Evolutionary conservation across 1,140 invertebrate species (phyloP), one percentile per base, ranked within the genome.

Genomic region (Solen grandis): DNA sequence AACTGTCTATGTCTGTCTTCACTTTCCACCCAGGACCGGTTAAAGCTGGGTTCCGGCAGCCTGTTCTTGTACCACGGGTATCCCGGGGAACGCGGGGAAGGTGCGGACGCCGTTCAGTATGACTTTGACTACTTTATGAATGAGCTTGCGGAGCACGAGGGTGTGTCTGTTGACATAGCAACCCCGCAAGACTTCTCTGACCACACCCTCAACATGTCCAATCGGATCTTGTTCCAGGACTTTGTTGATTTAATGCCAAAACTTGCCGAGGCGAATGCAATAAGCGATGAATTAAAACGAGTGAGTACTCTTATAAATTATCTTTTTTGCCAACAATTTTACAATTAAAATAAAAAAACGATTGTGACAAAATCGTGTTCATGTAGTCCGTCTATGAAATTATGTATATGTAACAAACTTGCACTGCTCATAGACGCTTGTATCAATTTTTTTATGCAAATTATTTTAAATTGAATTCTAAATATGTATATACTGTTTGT

Each of bases 231-330:
- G 14, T 93, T 94, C 75, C 93, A 94, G 81, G 94, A 95, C 31
- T 90, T 94, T 35, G 86, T 94, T 41, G 92, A 93, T 82, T 84
- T 94, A 25, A 87, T 95, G 77, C 94, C 94, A 3, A 88, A 92
- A n/a, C 92, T 95, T 25, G 92, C 94, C 78, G 93, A 94, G 84
- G 94, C 94, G 1, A 95, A 95, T 87, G 91, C 91, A 22, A 95
- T 95, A 74, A 94, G 93, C 77, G 93, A 94, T 69, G 94, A 94
- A 87, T 82, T 95, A 55, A 93, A 94, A 57, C 93, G 93, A 86
- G 89, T 90, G 70, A 91, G 93, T 38, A 92, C 91, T 73, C 8
- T 41, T 33, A 31, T 52, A 13, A 25, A n/a, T n/a, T n/a, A n/a
- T n/a, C n/a, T n/a, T n/a, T n/a, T n/a, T n/a, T n/a, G n/a, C n/a